These are phyloP conservation scores for Amiota mariae DNA, from an alignment of 2,888 invertebrate species.

Conservation along the genomic window DNA sequence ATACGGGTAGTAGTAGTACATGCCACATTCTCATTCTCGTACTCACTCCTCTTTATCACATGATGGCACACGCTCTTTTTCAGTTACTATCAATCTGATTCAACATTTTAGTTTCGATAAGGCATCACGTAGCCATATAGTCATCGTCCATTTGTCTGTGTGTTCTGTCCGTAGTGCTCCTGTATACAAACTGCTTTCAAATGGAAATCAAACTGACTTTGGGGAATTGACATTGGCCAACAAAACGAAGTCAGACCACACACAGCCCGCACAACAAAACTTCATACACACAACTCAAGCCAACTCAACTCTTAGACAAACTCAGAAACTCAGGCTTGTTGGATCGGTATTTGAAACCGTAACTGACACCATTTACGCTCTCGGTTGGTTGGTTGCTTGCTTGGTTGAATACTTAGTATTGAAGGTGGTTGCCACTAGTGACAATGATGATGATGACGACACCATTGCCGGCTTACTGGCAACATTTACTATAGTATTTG, in stretches of 20 bases:
- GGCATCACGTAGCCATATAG: background rate
- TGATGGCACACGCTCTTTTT: background rate
- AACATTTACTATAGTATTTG: no score
- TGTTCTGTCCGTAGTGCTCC: background rate
- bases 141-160: conserved; percentile 8
- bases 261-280: background rate
- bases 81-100: conserved; percentile 7
- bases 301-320: background rate
- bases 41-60: no score
- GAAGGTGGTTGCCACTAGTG: background rate
- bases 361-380: conserved; percentile 7
- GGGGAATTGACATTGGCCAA: conserved; percentile 26
- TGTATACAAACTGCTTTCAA: conserved; percentile 26
- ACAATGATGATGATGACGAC: background rate
- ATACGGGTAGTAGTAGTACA: no score
- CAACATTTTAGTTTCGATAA: background rate
- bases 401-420: background rate
- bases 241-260: background rate
- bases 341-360: conserved; percentile 16
- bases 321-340: background rate
- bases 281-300: background rate
- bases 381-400: background rate
- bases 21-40: no score
- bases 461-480: background rate
- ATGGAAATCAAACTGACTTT: conserved; percentile 39